Evolutionary conservation across 2,113 vertebrate genomes (phyloP), one percentile per base, ranked within the genome.

Genomic region (Grammomys dolichurus): DNA sequence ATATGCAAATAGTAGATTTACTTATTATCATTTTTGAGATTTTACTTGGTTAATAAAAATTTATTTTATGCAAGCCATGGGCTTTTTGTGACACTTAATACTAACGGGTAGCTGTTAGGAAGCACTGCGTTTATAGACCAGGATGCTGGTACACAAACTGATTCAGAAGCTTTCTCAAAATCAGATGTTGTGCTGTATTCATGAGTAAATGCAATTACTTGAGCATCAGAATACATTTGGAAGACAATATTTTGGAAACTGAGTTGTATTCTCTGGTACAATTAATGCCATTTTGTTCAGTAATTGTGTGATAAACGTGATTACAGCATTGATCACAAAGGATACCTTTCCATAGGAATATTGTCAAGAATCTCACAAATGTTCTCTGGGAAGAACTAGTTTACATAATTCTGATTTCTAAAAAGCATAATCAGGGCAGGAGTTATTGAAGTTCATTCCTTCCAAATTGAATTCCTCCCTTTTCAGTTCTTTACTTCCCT

Each of bases 241-340:
- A 96, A 75, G 19, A 75, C 43, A 86, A 26, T 10, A 17, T 65
- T 87, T 94, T 24, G 33, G 40, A 84, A 24, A 75, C 0, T 7
- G 94, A 54, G 75, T 67, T 91, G 16, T 69, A 75, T 1, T 63
- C 5, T 90, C 95, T 91, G 73, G 46, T 31, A 51, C 69, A 96
- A 91, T 17, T 86, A 12, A 86, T 67, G 14, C 33, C 70, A 67
- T 92, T 63, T 9, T 40, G 7, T 70, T 11, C 3, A 58, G 46
- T 78, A 84, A 31, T 51, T 91, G 16, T 58, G 58, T 46, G 73
- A 10, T 91, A 43, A 4, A 31, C 31, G 3, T 65, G 14, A 70
- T n/a, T 73, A 7, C 22, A 93, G 60, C 19, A 51, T 87, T 94
- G 54, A 86, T 91, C 31, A 58, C 51, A 72, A 88, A 95, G 70